phyloP scores from a whole-genome alignment of 1,140 invertebrate species.

The Lasioglossum albipes region DNA sequence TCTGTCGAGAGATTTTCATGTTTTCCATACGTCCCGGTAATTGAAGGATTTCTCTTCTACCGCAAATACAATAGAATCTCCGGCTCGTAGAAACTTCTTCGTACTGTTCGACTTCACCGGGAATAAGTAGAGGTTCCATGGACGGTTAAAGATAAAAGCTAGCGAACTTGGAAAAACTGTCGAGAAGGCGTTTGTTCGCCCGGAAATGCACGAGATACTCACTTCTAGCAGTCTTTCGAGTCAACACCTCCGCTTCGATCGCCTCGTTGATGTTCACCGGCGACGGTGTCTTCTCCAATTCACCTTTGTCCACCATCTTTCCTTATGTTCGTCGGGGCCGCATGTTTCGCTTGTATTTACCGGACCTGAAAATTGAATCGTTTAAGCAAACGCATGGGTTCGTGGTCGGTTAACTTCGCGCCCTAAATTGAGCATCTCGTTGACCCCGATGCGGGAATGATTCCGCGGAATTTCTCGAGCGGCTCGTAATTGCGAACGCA shows the following conservation, averaged over 20 bases:
- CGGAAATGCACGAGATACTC: constrained; percentile 40
- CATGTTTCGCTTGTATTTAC: constrained; percentile 9
- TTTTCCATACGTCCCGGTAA: neutral
- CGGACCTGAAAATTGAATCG: constrained; percentile 17
- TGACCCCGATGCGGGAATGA: too few relatives aligned
- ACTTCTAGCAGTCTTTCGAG: constrained; percentile 73
- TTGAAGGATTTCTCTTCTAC: neutral
- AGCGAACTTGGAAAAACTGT: too few relatives aligned
- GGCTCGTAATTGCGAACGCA: too few relatives aligned
- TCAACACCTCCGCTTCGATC: constrained; percentile 69
- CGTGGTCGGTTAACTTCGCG: neutral
- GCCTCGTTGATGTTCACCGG: constrained; percentile 66
- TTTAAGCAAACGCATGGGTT: neutral
- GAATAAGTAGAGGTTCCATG: too few relatives aligned
- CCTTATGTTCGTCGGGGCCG: neutral
- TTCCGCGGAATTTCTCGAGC: too few relatives aligned
- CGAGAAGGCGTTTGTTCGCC: too few relatives aligned
- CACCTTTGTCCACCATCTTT: constrained; percentile 65
- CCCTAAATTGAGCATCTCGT: neutral
- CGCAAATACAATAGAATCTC: neutral
- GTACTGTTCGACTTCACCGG: neutral
- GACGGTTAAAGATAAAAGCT: too few relatives aligned
- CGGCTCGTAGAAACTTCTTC: neutral
- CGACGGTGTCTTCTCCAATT: constrained; percentile 59
- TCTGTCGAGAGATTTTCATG: neutral